phyloP scores from a whole-genome alignment of 2,888 invertebrate species.

The Eilema depressum region DNA sequence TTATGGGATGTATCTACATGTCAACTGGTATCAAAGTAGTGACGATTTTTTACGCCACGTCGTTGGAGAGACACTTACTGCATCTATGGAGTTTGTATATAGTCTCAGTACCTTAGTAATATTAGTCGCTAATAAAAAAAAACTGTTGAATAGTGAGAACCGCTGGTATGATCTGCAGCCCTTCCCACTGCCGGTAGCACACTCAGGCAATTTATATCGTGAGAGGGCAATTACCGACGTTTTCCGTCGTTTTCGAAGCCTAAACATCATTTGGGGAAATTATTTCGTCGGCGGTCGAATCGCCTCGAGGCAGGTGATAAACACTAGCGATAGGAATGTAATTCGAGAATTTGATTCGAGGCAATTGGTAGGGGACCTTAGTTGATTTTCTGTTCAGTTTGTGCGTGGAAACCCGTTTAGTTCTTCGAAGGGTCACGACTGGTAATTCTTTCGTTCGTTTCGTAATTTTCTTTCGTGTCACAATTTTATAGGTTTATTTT shows the following conservation, averaged over 20 bases:
- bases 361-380: conserved; percentile 45
- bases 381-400: conserved; percentile 25
- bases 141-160: conserved; percentile 42
- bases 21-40: too few relatives aligned
- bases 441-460: not conserved
- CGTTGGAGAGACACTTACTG: too few relatives aligned
- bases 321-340: conserved; percentile 44
- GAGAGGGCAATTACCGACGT: conserved; percentile 79
- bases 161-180: conserved; percentile 58
- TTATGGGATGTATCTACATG: too few relatives aligned
- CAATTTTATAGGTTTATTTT: not conserved
- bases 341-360: conserved; percentile 44
- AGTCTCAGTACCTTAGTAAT: too few relatives aligned
- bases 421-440: not conserved
- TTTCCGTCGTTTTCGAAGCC: conserved; percentile 75
- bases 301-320: conserved; percentile 66
- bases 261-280: conserved; percentile 80
- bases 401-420: conserved; percentile 23
- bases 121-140: not conserved
- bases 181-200: conserved; percentile 76
- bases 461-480: not conserved
- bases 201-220: conserved; percentile 82
- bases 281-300: conserved; percentile 67
- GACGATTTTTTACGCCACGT: too few relatives aligned
- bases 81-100: too few relatives aligned